Percentiles rank a stretch among this genome's conserved stretches.
These are phyloP conservation scores for Lophotis ruficrista DNA, from an alignment of 2,113 vertebrate species.

Conservation along the genomic window DNA sequence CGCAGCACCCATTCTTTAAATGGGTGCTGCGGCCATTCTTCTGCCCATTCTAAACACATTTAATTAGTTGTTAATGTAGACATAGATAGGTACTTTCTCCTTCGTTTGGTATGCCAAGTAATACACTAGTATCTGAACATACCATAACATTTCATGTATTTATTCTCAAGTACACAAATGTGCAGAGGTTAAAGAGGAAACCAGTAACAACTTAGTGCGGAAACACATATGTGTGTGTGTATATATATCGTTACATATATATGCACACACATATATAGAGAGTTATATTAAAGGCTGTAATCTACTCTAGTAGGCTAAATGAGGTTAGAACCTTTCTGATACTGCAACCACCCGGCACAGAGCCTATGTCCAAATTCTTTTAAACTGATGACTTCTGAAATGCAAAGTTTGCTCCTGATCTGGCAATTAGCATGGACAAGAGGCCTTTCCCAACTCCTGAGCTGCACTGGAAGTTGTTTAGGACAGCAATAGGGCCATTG, in stretches of 20 bases:
- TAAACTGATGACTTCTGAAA: not conserved
- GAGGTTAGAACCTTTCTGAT: not conserved
- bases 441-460: not conserved
- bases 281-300: not conserved
- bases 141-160: not conserved
- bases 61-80: not conserved
- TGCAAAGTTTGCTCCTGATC: not conserved
- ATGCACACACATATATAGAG: not conserved
- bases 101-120: not conserved
- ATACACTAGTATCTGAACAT: not conserved
- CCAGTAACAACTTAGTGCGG: not conserved
- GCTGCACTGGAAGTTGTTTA: not conserved
- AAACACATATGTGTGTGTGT: not conserved
- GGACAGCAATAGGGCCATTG: not conserved
- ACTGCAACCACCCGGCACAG: not conserved
- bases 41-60: not conserved
- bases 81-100: not conserved
- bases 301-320: not conserved
- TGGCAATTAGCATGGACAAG: not conserved
- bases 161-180: not conserved
- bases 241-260: not conserved
- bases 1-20: not conserved
- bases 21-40: too few species aligned
- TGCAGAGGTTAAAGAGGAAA: not conserved
- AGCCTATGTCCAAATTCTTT: not conserved